Percentiles rank a stretch among this genome's conserved stretches.
Evolutionary conservation across 2,113 vertebrate species (phyloP).

Genomic region (Rhegmatorhina hoffmannsi): DNA sequence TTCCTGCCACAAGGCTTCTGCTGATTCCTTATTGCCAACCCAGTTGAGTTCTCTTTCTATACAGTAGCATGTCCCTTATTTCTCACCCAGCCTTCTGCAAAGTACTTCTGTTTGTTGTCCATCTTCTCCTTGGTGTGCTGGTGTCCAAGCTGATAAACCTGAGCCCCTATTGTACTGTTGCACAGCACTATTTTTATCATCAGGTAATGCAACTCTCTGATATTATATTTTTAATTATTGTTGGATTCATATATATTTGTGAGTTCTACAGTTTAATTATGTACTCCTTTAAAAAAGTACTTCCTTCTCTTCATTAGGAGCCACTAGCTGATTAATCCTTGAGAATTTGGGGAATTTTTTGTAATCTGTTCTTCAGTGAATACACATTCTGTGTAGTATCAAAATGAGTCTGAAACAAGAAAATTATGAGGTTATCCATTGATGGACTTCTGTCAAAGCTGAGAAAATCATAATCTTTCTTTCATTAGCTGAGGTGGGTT

Average conservation of each 20-base stretch:
- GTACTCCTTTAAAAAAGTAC: accelerated
- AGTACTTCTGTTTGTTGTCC: background rate
- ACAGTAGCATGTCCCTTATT: background rate
- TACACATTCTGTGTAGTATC: background rate
- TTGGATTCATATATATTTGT: background rate
- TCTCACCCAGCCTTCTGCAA: background rate
- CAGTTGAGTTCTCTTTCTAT: background rate
- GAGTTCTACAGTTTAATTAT: background rate
- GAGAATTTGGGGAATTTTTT: background rate
- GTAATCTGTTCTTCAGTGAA: background rate
- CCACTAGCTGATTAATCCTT: background rate
- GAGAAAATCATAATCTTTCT: background rate
- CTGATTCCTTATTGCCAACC: background rate
- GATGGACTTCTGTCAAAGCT: background rate
- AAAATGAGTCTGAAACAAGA: background rate
- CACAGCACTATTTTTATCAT: background rate
- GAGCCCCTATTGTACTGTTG: background rate
- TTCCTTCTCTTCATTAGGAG: background rate
- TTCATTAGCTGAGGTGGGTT: background rate
- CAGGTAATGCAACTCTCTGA: background rate
- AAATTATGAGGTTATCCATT: background rate
- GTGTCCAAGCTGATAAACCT: background rate
- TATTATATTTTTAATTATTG: background rate
- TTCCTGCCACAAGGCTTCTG: background rate
- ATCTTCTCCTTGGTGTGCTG: background rate